These are phyloP conservation scores for Lethocerus indicus DNA, from an alignment of 1,140 invertebrate species.

Conservation along the genomic window DNA sequence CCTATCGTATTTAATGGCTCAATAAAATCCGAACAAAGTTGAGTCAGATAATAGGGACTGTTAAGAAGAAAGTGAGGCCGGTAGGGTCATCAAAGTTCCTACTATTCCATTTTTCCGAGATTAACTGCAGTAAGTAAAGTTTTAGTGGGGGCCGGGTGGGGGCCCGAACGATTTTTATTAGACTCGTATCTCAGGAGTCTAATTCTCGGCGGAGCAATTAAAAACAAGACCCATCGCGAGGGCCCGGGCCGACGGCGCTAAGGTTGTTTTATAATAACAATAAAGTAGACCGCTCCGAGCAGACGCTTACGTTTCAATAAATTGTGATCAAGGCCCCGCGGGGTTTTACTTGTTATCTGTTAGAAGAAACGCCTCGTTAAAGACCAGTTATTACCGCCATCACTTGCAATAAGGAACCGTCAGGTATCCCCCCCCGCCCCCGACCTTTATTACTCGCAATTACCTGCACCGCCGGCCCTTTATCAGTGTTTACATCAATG, in stretches of 20 bases:
- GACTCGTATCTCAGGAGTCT: neutral
- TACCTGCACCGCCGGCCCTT: neutral
- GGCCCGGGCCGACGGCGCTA: neutral
- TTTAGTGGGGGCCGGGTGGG: too few species aligned
- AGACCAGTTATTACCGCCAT: constrained; percentile 7
- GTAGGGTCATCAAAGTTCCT: too few species aligned
- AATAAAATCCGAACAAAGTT: too few species aligned
- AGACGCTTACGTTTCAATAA: constrained; percentile 7
- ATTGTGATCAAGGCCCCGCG: constrained; percentile 6
- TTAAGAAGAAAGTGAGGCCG: too few species aligned
- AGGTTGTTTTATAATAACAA: constrained; percentile 8
- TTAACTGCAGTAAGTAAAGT: too few species aligned
- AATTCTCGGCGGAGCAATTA: constrained; percentile 8
- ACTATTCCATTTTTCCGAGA: too few species aligned
- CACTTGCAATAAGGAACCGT: constrained; percentile 8
- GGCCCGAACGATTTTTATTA: neutral
- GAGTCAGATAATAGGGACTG: too few species aligned
- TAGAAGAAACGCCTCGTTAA: constrained; percentile 1
- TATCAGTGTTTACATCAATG: constrained; percentile 12
- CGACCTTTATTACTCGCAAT: constrained; percentile 3
- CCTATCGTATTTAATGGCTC: too few species aligned
- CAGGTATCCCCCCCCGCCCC: too few species aligned
- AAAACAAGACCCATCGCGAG: constrained; percentile 1
- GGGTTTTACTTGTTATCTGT: constrained; percentile 10
- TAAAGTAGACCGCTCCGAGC: neutral